Evolutionary conservation across 2,113 vertebrate species (phyloP).

Genomic region (Clarias gariepinus): DNA sequence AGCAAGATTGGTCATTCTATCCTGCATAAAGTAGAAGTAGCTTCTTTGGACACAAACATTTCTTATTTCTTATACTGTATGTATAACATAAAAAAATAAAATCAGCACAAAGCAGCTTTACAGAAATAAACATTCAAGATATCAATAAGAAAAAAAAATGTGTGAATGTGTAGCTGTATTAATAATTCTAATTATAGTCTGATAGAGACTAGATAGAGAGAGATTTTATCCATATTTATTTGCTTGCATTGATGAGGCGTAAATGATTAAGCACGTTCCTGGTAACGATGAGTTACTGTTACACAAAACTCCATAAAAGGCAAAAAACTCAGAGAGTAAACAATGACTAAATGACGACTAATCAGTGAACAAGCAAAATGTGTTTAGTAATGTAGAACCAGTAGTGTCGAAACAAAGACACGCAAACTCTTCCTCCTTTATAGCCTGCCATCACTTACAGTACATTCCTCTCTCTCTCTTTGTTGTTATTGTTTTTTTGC

Average conservation of each 20-base stretch:
- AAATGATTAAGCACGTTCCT: not conserved
- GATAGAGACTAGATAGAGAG: not conserved
- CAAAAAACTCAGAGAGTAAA: not conserved
- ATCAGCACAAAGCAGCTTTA: too few species aligned
- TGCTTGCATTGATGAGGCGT: too few species aligned
- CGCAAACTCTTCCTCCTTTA: not conserved
- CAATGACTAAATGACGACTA: not conserved
- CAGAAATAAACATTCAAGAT: too few species aligned
- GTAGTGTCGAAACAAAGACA: not conserved
- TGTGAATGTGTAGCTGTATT: too few species aligned
- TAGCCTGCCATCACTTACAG: not conserved
- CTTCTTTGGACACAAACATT: too few species aligned
- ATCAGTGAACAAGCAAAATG: not conserved
- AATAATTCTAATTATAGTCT: not conserved
- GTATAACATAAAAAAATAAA: too few species aligned
- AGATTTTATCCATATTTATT: not conserved
- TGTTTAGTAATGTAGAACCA: not conserved
- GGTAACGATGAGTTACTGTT: not conserved
- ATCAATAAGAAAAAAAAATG: too few species aligned
- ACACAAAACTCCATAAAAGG: not conserved
- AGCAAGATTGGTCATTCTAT: too few species aligned
- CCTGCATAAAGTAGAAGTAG: too few species aligned
- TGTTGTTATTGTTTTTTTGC: conserved; percentile 59
- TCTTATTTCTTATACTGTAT: too few species aligned
- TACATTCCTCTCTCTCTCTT: too few species aligned